Base-by-base conservation (phyloP, 2,888 invertebrate genomes). In the Pedicia rivosa region DNA sequence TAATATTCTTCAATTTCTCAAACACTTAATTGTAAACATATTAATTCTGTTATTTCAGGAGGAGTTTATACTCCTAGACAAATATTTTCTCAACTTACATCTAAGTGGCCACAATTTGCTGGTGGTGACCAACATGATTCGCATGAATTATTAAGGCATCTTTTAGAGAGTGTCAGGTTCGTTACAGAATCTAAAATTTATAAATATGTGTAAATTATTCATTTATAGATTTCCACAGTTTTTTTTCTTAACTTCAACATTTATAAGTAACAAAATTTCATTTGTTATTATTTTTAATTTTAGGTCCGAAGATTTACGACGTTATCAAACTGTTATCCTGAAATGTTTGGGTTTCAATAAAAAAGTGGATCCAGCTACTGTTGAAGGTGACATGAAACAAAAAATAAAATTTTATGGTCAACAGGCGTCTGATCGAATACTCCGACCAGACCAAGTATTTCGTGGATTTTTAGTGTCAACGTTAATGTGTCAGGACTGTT, bases 51-150 rank as follows among this genome's bases (percentile, higher is more conserved):
- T n/a, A n/a, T n/a, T n/a, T n/a, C n/a, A n/a, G 76, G 74, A 3
- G 71, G 74, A 10, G 73, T 77, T 14, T 74, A 68, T 45, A 72
- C 65, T 15, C 82, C 82, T 1, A 57, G 68, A 16, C 68, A 70
- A 50, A 62, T 83, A 32, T 66, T 80, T 19, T 65, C 67, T 2
- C 70, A 70, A 40, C 63, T 82, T 15, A 74, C 72, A 39, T 65
- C 62, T 45, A 76, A 77, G 47, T 67, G 76, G 53, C 81, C 84
- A 0, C 81, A 91, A 55, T 95, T 94, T 57, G 80, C 82, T 36
- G 91, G 91, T 8, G 90, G 83, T 3, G 86, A 91, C 49, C 95
- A 98, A 53, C 97, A 98, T 53, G 97, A 98, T 57, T 78, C 95
- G 0, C 97, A 98, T 52, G 97, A 98, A 58, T 63, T 97, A 38